Conservation (phyloP, 2,888 invertebrate genomes). For the Tromatobia lineatoria region DNA sequence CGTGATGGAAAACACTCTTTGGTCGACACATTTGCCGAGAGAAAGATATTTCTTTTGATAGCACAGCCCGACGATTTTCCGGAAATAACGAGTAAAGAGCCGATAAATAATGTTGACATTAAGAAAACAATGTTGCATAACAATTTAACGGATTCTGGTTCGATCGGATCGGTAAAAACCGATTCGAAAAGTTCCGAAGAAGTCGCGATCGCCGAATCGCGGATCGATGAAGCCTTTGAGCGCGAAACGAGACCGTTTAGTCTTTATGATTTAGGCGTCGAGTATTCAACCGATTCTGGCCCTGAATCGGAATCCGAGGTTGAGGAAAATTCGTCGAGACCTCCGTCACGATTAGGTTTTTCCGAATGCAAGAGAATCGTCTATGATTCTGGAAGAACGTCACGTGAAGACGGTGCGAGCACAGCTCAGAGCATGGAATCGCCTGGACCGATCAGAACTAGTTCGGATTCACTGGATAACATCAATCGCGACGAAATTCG, state of each 20-base stretch:
- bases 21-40: constrained; percentile 84
- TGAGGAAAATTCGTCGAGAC: constrained; percentile 79
- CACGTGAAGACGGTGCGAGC: constrained; percentile 73
- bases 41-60: constrained; percentile 87
- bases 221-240: constrained; percentile 68
- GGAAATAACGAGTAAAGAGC: constrained; percentile 81
- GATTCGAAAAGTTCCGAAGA: constrained; percentile 53
- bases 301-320: constrained; percentile 83
- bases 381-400: constrained; percentile 79
- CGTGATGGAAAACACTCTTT: constrained; percentile 85
- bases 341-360: constrained; percentile 79
- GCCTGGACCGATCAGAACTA: constrained; percentile 49
- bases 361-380: constrained; percentile 77
- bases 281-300: constrained; percentile 83
- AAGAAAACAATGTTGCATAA: constrained; percentile 11
- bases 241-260: constrained; percentile 77
- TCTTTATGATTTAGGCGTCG: constrained; percentile 80
- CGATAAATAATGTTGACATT: constrained; percentile 53
- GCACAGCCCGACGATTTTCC: constrained; percentile 87
- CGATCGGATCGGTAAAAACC: not conserved
- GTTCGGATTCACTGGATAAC: constrained; percentile 60
- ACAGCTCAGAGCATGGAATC: constrained; percentile 56
- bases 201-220: constrained; percentile 51
- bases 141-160: constrained; percentile 65
- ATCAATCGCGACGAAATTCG: constrained; percentile 54